These are phyloP conservation scores for Stichodactyla mertensii DNA, from an alignment of 64 coral and sea anemone species.

Conservation along the genomic window DNA sequence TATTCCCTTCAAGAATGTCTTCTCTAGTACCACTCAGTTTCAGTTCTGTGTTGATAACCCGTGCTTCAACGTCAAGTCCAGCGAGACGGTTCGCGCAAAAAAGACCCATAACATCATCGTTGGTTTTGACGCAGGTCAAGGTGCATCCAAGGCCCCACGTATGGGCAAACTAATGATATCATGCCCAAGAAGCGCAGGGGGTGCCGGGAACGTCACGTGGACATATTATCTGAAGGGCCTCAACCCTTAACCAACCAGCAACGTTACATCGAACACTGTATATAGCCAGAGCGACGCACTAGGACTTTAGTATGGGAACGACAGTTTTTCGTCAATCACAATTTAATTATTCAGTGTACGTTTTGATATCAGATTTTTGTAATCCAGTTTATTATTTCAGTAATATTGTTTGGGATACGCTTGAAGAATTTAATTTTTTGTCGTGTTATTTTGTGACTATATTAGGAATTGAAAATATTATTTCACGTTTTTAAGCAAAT, in stretches of 20 bases:
- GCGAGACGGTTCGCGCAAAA: conserved; percentile 79
- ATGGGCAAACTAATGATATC: conserved; percentile 88
- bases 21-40: conserved; percentile 85
- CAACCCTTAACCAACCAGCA: conserved; percentile 28
- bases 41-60: conserved; percentile 82
- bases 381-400: neutral
- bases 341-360: neutral
- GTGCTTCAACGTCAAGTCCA: conserved; percentile 85
- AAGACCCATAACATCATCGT: conserved; percentile 92
- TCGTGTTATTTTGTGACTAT: neutral
- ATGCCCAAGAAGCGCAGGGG: conserved; percentile 77
- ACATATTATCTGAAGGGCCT: conserved; percentile 84
- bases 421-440: neutral
- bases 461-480: neutral
- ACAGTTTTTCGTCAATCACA: neutral
- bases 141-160: conserved; percentile 73
- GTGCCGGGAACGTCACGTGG: conserved; percentile 76
- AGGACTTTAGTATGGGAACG: neutral
- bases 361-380: neutral
- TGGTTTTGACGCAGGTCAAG: conserved; percentile 89
- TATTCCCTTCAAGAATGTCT: conserved; percentile 98
- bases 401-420: neutral
- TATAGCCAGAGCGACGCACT: neutral
- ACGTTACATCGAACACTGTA: neutral
- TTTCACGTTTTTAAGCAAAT: neutral